phyloP scores from a whole-genome alignment of 2,113 vertebrate species.

The Proterorhinus semilunaris region DNA sequence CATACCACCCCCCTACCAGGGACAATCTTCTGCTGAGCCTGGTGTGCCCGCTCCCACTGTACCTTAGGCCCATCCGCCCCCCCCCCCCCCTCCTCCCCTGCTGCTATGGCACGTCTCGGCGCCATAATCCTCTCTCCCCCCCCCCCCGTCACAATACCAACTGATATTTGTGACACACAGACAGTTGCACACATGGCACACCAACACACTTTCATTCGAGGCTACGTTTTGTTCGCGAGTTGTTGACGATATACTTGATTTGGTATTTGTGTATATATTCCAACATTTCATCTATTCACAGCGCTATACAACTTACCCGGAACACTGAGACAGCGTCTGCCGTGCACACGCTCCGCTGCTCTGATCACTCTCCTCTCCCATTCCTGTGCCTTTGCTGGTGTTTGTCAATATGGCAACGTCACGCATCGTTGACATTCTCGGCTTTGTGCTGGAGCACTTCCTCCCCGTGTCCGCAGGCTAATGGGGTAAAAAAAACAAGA shows the following conservation, averaged over 20 bases:
- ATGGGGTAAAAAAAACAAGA: conserved; percentile 50
- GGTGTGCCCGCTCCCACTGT: conserved; percentile 28
- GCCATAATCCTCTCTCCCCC: conserved; percentile 57
- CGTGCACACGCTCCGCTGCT: conserved; percentile 50
- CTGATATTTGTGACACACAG: conserved; percentile 52
- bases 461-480: conserved; percentile 40
- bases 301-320: conserved; percentile 23
- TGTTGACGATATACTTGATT: too few relatives aligned
- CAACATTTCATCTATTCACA: background rate
- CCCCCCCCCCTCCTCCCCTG: background rate
- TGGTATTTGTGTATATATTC: too few relatives aligned
- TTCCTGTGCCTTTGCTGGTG: conserved; percentile 25
- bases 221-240: too few relatives aligned
- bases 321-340: conserved; percentile 52
- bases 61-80: conserved; percentile 31
- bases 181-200: conserved; percentile 31
- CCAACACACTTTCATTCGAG: background rate
- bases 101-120: conserved; percentile 33
- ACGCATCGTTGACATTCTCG: conserved; percentile 50
- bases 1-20: conserved; percentile 60
- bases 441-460: conserved; percentile 42
- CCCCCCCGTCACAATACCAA: conserved; percentile 54
- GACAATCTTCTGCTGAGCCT: conserved; percentile 52
- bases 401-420: conserved; percentile 59
- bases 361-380: background rate